Percentiles rank a stretch among this genome's conserved stretches.
These are phyloP conservation scores for Sturmia bella DNA, from an alignment of 2,888 invertebrate genomes.

Conservation along the genomic window DNA sequence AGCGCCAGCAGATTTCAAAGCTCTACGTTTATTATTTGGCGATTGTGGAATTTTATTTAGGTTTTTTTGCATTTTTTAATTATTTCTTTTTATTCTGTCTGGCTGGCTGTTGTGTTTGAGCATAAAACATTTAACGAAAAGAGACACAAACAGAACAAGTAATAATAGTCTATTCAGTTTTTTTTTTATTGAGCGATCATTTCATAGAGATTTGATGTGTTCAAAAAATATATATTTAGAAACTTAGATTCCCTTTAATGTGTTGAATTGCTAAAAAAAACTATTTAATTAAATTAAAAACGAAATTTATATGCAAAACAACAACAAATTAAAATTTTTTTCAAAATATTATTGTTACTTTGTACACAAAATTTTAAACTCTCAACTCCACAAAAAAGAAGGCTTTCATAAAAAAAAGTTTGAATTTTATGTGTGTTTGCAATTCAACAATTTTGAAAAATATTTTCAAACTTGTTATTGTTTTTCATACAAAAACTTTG, in stretches of 20 bases:
- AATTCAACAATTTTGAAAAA: no score
- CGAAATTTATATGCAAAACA: no score
- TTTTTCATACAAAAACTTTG: no score
- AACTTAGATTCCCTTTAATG: background rate
- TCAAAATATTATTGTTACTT: no score
- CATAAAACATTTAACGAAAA: slow-evolving; percentile 44
- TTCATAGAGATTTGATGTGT: background rate
- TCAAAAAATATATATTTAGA: background rate
- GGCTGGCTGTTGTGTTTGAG: slow-evolving; percentile 43
- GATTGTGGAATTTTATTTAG: slow-evolving; percentile 39
- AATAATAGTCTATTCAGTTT: slow-evolving; percentile 26
- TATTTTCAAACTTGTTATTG: no score
- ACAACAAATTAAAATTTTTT: no score
- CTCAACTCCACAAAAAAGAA: no score
- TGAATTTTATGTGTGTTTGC: no score
- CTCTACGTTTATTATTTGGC: slow-evolving; percentile 60
- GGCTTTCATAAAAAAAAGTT: no score
- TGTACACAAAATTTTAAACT: no score
- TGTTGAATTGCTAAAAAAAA: no score
- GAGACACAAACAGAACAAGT: background rate
- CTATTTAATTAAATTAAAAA: no score
- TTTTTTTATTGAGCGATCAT: slow-evolving; percentile 22
- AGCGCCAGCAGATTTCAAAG: slow-evolving; percentile 56
- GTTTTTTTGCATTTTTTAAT: slow-evolving; percentile 44
- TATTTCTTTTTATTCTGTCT: slow-evolving; percentile 65